Base-by-base conservation (phyloP, 2,888 invertebrate species). In the Galerucella calmariensis region DNA sequence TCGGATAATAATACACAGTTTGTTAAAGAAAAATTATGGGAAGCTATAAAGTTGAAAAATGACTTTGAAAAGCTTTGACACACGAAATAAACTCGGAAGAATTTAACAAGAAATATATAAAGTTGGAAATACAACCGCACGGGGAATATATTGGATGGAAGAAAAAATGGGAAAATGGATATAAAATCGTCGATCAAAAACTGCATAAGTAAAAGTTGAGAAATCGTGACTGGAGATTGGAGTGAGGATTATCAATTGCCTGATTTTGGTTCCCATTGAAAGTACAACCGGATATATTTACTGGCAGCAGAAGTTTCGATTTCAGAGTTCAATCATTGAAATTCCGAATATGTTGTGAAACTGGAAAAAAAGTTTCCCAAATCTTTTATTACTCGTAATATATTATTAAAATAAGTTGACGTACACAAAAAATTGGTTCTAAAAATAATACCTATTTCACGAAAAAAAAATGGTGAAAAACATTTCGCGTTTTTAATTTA, bases 171-270 rank as follows among this genome's bases (percentile, higher is more conserved):
- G 74, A 76, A 78, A 79, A 76, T 77, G 76, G 77, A 78, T 81
- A 78, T 75, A 77, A 79, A 80, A 80, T 78, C 78, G 79, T 78
- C 80, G 70, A 81, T 81, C 79, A 79, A 79, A 81, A 80, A 81
- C 77, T 82, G 83, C 81, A 83, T 83, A 82, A 82, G 76, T 69
- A 72, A 72, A 69, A 79, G 62, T 72, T 65, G 66, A 66, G 56
- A 61, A 77, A 79, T 67, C 51, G 78, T 75, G 80, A 81, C 80
- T 79, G 78, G 81, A 80, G 79, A 78, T 67, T 72, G 84, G 85
- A 79, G 85, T 86, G 85, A 85, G 85, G 85, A 85, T 79, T 86
- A 84, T 80, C 84, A 83, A 86, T 85, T 86, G 85, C 84, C 85
- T 85, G 82, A 85, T 86, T 86, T 85, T 82, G 82, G 79, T 82